Conservation (phyloP, 2,888 invertebrate species). For the Marasmarcha lunaedactyla region DNA sequence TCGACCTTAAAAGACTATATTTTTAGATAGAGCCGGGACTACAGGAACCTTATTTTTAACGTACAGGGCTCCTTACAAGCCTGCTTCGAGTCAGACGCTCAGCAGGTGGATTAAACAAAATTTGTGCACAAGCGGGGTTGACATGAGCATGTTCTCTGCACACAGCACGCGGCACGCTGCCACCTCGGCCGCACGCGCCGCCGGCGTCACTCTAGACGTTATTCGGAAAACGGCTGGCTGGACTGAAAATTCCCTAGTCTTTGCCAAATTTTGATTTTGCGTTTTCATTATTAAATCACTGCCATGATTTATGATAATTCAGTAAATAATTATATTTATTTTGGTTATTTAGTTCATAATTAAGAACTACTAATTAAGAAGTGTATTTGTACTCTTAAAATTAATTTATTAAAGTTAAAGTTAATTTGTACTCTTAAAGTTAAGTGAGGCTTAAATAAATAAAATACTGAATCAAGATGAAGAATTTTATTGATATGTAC, state of each 20-base stretch:
- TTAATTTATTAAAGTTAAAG: background rate
- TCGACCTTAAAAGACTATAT: constrained; percentile 9
- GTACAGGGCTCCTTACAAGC: background rate
- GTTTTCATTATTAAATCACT: background rate
- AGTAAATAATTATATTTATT: background rate
- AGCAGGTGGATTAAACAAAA: constrained; percentile 6
- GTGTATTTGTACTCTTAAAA: background rate
- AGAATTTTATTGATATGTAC: background rate
- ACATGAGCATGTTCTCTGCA: constrained; percentile 5
- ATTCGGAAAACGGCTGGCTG: constrained; percentile 11
- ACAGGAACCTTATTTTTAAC: constrained; percentile 1
- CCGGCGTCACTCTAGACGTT: constrained; percentile 6
- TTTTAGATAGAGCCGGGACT: background rate
- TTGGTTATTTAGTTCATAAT: background rate
- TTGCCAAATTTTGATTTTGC: constrained; percentile 7
- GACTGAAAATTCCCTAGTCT: constrained; percentile 6
- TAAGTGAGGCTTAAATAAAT: background rate
- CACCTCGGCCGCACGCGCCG: constrained; percentile 4
- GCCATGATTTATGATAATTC: background rate
- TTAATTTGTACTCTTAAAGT: background rate
- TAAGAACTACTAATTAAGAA: too few relatives aligned
- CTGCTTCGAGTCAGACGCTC: constrained; percentile 5
- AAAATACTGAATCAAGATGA: background rate
- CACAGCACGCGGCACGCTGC: constrained; percentile 10
- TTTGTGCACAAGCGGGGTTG: constrained; percentile 4